Evolutionary conservation across 2,797 vertebrate genomes (phyloP).

Genomic region (Hipposideros larvatus): DNA sequence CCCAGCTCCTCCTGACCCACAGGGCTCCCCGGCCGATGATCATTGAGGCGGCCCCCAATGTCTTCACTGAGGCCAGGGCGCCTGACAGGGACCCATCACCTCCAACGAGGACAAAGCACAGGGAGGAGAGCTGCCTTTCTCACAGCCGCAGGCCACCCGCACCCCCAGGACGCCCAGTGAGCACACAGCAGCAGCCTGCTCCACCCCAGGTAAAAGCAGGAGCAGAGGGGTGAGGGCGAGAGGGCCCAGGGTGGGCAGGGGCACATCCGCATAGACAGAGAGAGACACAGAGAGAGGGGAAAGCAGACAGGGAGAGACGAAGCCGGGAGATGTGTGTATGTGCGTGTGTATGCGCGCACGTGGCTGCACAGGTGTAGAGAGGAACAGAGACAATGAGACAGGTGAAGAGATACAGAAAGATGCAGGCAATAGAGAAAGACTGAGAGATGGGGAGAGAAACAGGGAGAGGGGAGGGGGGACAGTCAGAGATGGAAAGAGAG

Average conservation of each 20-base stretch:
- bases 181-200: not conserved
- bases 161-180: no score
- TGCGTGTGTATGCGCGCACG: no score
- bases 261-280: not conserved
- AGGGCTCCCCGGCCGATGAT: not conserved
- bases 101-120: not conserved
- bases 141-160: not conserved
- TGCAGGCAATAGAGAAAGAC: no score
- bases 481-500: not conserved
- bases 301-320: not conserved
- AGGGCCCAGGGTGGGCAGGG: no score
- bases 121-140: not conserved
- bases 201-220: not conserved
- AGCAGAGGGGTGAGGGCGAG: not conserved
- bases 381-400: not conserved
- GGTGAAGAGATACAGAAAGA: no score
- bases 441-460: no score
- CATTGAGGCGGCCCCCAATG: not conserved
- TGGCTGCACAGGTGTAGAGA: not conserved
- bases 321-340: not conserved
- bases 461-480: not conserved
- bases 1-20: not conserved
- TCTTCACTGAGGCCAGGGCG: not conserved
- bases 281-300: no score
- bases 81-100: not conserved